Percentiles rank a stretch among this genome's conserved stretches.
phyloP scores from a whole-genome alignment of 2,888 invertebrate genomes.

The Amphipoea oculea region DNA sequence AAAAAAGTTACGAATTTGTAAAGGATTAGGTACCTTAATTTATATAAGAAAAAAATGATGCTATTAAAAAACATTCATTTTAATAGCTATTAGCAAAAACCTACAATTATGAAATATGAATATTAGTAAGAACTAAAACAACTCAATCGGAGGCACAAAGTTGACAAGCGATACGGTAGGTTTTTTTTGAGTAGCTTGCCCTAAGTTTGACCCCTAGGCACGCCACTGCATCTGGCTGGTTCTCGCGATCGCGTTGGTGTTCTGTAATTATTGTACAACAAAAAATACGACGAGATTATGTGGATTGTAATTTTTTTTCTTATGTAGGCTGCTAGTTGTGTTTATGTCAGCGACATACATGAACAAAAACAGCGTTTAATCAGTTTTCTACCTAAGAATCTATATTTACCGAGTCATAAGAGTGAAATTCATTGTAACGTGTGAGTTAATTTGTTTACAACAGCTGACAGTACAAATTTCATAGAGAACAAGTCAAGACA shows the following conservation, averaged over 20 bases:
- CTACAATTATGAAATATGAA: no score
- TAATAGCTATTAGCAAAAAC: no score
- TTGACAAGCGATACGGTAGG: no score
- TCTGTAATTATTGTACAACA: slow-evolving; percentile 44
- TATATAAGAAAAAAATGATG: no score
- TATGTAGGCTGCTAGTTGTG: slow-evolving; percentile 8
- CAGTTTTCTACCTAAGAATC: slow-evolving; percentile 12
- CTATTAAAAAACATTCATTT: no score
- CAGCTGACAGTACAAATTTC: slow-evolving; percentile 45
- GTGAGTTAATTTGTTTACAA: slow-evolving; percentile 33
- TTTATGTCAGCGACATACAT: slow-evolving; percentile 9
- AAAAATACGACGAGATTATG: slow-evolving; percentile 42
- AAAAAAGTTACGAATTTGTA: no score
- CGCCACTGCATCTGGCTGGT: slow-evolving; percentile 86
- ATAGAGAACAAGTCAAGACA: slow-evolving; percentile 27
- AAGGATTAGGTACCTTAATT: no score
- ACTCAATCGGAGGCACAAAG: no score
- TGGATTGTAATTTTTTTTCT: slow-evolving; percentile 34
- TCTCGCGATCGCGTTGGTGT: slow-evolving; percentile 72
- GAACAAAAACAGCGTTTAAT: background rate
- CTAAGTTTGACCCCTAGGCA: no score
- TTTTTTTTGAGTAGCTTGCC: no score
- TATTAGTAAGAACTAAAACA: no score
- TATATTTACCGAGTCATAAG: background rate
- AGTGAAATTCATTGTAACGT: slow-evolving; percentile 29